Base-by-base conservation (phyloP, 1,140 invertebrate genomes). In the Hylaeus volcanicus region DNA sequence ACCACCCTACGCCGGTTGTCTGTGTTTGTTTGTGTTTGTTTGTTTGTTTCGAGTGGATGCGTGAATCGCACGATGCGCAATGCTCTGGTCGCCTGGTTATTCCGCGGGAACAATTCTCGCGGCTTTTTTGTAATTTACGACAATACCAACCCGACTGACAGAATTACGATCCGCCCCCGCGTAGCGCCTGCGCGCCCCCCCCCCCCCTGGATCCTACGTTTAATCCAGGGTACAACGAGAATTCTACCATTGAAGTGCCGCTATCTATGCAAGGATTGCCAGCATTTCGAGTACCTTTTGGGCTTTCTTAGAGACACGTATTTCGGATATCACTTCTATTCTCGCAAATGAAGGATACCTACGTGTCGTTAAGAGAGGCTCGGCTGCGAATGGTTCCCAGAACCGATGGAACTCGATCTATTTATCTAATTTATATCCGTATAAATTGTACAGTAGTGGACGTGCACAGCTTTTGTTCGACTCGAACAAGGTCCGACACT, bases 111-210 rank as follows among this genome's bases (percentile, higher is more conserved):
- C 77, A 79, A 79, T 79, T 73, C 77, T 14, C 69, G 4, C 14
- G 45, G 41, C 72, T 79, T 79, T 70, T 79, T 79, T 79, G 77
- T 79, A 79, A 79, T 79, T 79, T 79, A 79, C 77, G 77, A 73
- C 51, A n/a, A 65, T 79, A 79, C 77, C 69, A 79, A 79, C 77
- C 51, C 69, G 77, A 72, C 51, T 60, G 60, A 9, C 76, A 43
- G 77, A 73, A 73, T 79, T 79, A 73, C 70, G 70, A 65, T 37
- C 41, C 77, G 5, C 12, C 70, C 51, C 26, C 68, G 39, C n/a
- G 15, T 4, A 39, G 53, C 14, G 48, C 43, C 15, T n/a, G 53
- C 69, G 66, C 66, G 45, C 15, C 65, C n/a, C 5, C n/a, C 26
- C 0, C 15, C 65, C n/a, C 5, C n/a, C 26, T 26, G 11, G 56